Evolutionary conservation across 30 jellyfish, hydroid and myxozoan species (phyloP), one percentile per base, ranked within the genome.

Genomic region (Clytia hemisphaerica): DNA sequence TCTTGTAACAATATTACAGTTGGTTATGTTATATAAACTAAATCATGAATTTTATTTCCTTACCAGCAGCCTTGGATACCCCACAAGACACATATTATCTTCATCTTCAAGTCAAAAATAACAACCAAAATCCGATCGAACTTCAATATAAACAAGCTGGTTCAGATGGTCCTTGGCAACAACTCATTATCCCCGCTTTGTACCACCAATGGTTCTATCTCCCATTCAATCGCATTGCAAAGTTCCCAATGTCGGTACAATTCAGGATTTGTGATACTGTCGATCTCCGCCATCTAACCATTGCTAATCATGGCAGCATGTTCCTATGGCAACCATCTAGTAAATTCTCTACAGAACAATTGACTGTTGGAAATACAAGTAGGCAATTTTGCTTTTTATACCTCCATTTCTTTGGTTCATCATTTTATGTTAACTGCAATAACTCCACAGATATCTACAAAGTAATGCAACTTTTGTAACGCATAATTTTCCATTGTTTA

Each of bases 141-240:
- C 19, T 57, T 1, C 44, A 57, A 31, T 57, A 57, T 45, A 57
- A 44, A 57, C 70, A 57, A 57, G 70, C 70, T 6, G 70, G 70
- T 57, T 2, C 30, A 6, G 30, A 57, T 6, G 70, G 42, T 9
- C 0, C 51, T 22, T n/a, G n/a, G n/a, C 70, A 57, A 0, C 44
- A 26, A 5, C 30, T 57, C 16, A 15, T 5, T 9, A 32, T 57
- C 5, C 36, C 44, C 16, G 70, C 26, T 9, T 22, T 37, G 16
- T 57, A 57, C 16, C 70, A 57, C 42, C 25, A 57, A 44, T 57
- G 70, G 70, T 6, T 57, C 7, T 22, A 57, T n/a, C 42, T 57
- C 19, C 44, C 42, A n/a, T 57, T 57, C 44, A 37, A 21, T 9
- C 25, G 30, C 7, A 37, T 45, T 22, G 25, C 25, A n/a, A 32